These are phyloP conservation scores for Porites australiensis DNA, from an alignment of 64 coral and sea anemone species.

Conservation along the genomic window DNA sequence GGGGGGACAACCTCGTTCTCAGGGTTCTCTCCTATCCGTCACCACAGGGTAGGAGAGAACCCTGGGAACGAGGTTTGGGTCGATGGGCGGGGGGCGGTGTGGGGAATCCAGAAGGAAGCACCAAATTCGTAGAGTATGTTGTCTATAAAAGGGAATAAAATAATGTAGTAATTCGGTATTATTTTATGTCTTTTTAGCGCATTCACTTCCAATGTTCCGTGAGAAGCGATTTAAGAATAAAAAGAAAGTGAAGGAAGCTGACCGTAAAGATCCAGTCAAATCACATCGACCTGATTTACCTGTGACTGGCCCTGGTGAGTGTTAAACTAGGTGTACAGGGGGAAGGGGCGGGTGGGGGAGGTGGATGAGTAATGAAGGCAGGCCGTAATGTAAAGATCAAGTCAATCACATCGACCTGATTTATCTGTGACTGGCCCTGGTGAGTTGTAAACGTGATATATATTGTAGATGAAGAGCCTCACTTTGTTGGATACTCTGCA, in stretches of 20 bases:
- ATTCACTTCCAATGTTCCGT: constrained; percentile 96
- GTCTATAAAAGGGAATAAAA: too few species aligned
- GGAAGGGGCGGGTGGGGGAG: too few species aligned
- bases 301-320: constrained; percentile 88
- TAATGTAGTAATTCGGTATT: not conserved
- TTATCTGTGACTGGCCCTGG: constrained; percentile 72
- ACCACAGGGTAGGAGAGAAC: too few species aligned
- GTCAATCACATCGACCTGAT: constrained; percentile 85
- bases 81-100: too few species aligned
- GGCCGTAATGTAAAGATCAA: constrained; percentile 70
- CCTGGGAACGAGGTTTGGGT: too few species aligned
- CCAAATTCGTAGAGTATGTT: too few species aligned
- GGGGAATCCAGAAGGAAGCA: too few species aligned
- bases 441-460: not conserved
- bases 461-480: too few species aligned
- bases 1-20: too few species aligned
- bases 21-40: too few species aligned
- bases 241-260: constrained; percentile 93
- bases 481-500: too few species aligned
- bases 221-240: constrained; percentile 89
- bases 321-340: not conserved
- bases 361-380: constrained; percentile 67
- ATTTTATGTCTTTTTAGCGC: constrained; percentile 58
- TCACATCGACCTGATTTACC: constrained; percentile 91
- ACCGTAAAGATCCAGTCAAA: constrained; percentile 82